A percentile compares a stretch with the other conserved stretches of the same genome.
Conservation (phyloP, 2,113 vertebrate genomes). For the Erpornis zantholeuca region DNA sequence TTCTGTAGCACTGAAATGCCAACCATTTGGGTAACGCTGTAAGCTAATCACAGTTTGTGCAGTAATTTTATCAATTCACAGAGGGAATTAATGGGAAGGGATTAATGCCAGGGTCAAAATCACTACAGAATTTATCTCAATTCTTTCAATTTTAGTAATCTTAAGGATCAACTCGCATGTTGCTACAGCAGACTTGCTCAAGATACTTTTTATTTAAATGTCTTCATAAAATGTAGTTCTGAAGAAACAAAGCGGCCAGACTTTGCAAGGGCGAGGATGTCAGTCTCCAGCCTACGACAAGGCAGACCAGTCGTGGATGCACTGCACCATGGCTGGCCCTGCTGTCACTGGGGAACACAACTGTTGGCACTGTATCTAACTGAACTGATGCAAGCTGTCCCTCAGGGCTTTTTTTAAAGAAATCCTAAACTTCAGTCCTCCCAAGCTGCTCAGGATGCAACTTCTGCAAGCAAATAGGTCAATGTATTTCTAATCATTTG, state of each 20-base stretch:
- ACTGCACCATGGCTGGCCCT: accelerated
- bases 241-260: neutral
- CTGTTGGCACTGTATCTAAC: neutral
- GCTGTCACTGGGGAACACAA: neutral
- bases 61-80: neutral
- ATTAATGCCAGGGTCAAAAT: neutral
- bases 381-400: neutral
- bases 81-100: neutral
- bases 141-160: neutral
- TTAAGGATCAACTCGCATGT: neutral
- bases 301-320: neutral
- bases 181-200: neutral
- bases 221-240: neutral
- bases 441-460: neutral
- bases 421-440: neutral
- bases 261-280: neutral
- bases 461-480: neutral
- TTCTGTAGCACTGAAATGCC: neutral
- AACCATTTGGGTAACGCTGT: neutral
- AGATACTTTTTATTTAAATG: neutral
- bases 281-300: neutral
- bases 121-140: neutral
- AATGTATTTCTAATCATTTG: neutral
- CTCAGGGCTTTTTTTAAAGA: neutral
- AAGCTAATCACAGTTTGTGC: neutral